These are phyloP conservation scores for Drosophila biarmipes DNA, from an alignment of 1,140 invertebrate species.

Conservation along the genomic window DNA sequence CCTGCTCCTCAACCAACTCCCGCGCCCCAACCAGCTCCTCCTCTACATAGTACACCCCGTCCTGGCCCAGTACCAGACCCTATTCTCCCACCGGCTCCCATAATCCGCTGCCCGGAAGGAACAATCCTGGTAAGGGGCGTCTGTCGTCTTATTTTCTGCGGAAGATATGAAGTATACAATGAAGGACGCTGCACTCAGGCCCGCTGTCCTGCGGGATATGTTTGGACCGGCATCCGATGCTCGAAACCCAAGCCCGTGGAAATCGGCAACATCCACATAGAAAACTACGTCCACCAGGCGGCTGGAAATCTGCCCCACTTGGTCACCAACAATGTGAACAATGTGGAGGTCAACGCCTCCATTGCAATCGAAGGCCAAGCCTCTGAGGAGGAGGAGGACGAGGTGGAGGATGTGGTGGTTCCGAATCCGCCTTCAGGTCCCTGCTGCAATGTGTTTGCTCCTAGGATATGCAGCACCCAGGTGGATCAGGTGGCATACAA, in stretches of 20 bases:
- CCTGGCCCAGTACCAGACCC: not conserved
- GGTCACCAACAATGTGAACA: conserved; percentile 55
- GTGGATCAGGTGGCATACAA: conserved; percentile 35
- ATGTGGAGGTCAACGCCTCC: conserved; percentile 60
- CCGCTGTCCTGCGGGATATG: conserved; percentile 54
- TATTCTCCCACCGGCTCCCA: conserved; percentile 25
- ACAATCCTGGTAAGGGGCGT: conserved; percentile 40
- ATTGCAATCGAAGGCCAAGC: conserved; percentile 26
- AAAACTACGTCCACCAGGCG: conserved; percentile 26
- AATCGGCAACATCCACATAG: conserved; percentile 40
- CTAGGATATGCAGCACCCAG: conserved; percentile 47
- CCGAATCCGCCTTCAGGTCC: not conserved
- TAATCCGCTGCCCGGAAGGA: conserved; percentile 46
- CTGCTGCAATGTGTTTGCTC: conserved; percentile 62
- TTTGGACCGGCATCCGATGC: conserved; percentile 63
- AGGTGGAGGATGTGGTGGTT: not conserved
- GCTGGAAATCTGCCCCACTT: conserved; percentile 21
- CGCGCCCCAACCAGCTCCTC: not conserved
- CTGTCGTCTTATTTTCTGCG: conserved; percentile 63
- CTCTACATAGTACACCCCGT: not conserved
- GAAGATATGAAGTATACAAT: conserved; percentile 10
- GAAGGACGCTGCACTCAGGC: conserved; percentile 42
- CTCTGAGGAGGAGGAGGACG: conserved; percentile 27
- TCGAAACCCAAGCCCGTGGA: conserved; percentile 22
- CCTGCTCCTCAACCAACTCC: not conserved